Conservation (phyloP, 2,797 vertebrate species). For the Xiphophorus birchmanni region DNA sequence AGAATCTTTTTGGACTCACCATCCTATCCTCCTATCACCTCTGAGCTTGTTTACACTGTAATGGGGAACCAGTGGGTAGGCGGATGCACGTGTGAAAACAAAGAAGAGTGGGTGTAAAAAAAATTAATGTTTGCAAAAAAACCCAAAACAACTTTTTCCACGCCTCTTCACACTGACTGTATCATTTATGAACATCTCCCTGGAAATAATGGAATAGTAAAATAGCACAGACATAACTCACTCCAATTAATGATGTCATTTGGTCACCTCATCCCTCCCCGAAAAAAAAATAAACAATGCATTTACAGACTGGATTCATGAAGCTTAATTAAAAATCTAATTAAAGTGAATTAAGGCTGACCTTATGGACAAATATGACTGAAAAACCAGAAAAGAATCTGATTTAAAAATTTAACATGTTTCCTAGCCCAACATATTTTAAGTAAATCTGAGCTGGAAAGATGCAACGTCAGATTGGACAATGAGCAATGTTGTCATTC, state of each 20-base stretch:
- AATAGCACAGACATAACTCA: neutral
- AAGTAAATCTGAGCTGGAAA: neutral
- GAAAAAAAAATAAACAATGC: neutral
- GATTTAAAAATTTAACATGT: neutral
- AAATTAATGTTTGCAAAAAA: slow-evolving; percentile 47
- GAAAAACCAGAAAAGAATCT: neutral
- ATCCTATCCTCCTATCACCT: slow-evolving; percentile 43
- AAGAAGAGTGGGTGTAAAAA: slow-evolving; percentile 25
- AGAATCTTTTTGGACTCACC: neutral
- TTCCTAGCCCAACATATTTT: neutral
- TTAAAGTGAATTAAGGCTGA: neutral
- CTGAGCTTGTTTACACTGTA: slow-evolving; percentile 37
- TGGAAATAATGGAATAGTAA: slow-evolving; percentile 15
- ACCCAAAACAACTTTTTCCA: slow-evolving; percentile 43
- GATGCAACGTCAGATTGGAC: neutral
- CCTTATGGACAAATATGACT: neutral
- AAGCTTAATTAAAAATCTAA: neutral
- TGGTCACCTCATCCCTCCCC: neutral
- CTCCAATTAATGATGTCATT: slow-evolving; percentile 18
- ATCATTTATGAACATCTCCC: slow-evolving; percentile 39
- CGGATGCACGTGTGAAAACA: slow-evolving; percentile 24
- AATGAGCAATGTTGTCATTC: neutral
- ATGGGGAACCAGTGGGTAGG: slow-evolving; percentile 3
- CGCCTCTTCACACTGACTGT: slow-evolving; percentile 50
- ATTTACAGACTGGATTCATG: neutral